Conservation (phyloP, 2,797 vertebrate genomes). For the Premnoplex brunnescens region DNA sequence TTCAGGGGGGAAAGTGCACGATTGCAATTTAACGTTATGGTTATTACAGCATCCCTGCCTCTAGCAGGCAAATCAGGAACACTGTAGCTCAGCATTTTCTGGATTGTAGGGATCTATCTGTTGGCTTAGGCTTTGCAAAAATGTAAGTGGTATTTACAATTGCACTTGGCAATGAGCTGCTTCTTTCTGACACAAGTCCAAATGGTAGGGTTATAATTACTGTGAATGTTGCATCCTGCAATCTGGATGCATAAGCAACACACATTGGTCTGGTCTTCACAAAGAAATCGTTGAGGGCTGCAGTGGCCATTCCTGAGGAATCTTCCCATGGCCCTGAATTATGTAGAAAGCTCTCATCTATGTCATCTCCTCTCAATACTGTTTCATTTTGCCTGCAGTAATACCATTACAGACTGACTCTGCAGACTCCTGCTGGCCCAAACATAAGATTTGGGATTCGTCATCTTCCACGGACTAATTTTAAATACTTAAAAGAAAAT, state of each 20-base stretch:
- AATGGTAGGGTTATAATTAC: slow-evolving; percentile 39
- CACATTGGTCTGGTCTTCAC: background rate
- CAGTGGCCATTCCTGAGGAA: background rate
- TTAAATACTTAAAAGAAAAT: background rate
- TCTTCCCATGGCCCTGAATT: background rate
- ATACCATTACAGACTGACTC: background rate
- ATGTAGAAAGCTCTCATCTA: background rate
- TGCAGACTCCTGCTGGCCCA: background rate
- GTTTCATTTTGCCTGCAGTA: background rate
- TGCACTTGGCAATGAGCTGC: background rate
- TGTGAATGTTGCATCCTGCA: slow-evolving; percentile 19
- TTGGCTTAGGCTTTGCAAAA: slow-evolving; percentile 61
- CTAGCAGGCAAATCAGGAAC: slow-evolving; percentile 54
- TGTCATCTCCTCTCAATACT: background rate
- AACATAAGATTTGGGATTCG: background rate
- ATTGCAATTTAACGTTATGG: background rate
- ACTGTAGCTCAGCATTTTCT: slow-evolving; percentile 61
- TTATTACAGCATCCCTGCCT: slow-evolving; percentile 12
- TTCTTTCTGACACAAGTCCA: slow-evolving; percentile 20
- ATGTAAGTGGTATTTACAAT: slow-evolving; percentile 39
- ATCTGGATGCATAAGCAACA: background rate
- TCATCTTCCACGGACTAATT: background rate
- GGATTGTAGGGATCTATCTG: slow-evolving; percentile 67
- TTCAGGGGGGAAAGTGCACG: fast-evolving
- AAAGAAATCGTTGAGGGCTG: background rate